phyloP scores from a whole-genome alignment of 2,888 invertebrate species.

The Acrobasis repandana region DNA sequence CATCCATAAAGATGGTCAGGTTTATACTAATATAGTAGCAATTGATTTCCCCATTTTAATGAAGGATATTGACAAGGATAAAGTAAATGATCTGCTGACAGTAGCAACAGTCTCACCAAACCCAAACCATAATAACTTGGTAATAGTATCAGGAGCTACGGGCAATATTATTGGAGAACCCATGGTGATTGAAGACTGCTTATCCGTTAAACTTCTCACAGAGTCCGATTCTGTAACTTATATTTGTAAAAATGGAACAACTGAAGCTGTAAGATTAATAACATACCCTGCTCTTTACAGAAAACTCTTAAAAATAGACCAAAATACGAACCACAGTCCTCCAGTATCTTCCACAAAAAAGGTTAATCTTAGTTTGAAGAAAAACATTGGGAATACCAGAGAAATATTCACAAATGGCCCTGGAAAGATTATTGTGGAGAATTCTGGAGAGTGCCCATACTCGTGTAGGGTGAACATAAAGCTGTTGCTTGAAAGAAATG shows the following conservation, averaged over 20 bases:
- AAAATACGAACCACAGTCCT: conserved; percentile 49
- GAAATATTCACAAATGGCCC: conserved; percentile 84
- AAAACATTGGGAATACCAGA: conserved; percentile 80
- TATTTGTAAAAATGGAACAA: conserved; percentile 82
- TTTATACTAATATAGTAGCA: conserved; percentile 78
- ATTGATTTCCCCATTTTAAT: conserved; percentile 87
- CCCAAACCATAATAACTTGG: conserved; percentile 82
- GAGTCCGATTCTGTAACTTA: conserved; percentile 81
- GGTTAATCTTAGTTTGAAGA: conserved; percentile 80
- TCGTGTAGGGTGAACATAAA: conserved; percentile 85
- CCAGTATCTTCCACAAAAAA: conserved; percentile 69
- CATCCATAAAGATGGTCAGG: conserved; percentile 80
- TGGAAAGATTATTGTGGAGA: conserved; percentile 86
- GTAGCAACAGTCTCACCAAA: conserved; percentile 79
- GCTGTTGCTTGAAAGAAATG: conserved; percentile 80
- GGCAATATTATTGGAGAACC: conserved; percentile 86
- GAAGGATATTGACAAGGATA: conserved; percentile 88
- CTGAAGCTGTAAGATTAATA: conserved; percentile 78
- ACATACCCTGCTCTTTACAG: conserved; percentile 57
- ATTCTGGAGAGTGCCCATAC: conserved; percentile 87
- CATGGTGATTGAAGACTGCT: conserved; percentile 82
- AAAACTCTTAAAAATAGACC: conserved; percentile 62
- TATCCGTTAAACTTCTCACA: conserved; percentile 81
- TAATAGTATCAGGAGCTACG: conserved; percentile 87
- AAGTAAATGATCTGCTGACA: conserved; percentile 86